Evolutionary conservation across 2,113 vertebrate species (phyloP).

Genomic region (Rhegmatorhina hoffmannsi): DNA sequence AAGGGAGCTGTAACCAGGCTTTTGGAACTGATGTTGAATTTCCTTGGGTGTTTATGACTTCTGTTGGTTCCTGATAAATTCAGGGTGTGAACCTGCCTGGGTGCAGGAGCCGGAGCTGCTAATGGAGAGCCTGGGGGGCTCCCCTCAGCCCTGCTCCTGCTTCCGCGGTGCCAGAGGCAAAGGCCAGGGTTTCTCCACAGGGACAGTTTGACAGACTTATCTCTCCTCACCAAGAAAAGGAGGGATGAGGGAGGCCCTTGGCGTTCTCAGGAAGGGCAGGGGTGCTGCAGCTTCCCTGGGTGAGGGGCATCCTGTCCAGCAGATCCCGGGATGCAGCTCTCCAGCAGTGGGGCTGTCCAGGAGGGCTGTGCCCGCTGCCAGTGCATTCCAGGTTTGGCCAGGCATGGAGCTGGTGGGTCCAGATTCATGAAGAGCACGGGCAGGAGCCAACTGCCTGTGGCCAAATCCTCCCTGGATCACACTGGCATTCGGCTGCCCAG

Average conservation of each 20-base stretch:
- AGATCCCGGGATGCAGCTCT: not conserved
- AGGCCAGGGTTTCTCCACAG: not conserved
- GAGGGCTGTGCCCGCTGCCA: not conserved
- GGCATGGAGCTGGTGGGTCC: rapidly evolving
- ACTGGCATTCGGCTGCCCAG: rapidly evolving
- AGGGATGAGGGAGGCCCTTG: not conserved
- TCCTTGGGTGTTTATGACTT: not conserved
- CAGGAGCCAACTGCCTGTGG: not conserved
- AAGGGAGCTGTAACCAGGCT: not conserved
- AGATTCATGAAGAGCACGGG: not conserved
- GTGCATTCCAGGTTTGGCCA: conserved; percentile 44
- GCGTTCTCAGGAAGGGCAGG: not conserved
- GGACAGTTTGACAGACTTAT: rapidly evolving
- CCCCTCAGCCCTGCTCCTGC: not conserved
- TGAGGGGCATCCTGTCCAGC: not conserved
- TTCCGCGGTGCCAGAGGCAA: rapidly evolving
- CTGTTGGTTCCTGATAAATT: not conserved
- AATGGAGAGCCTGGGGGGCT: not conserved
- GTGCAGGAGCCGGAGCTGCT: not conserved
- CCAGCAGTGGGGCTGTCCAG: not conserved
- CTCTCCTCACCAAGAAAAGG: not conserved
- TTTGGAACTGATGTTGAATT: not conserved
- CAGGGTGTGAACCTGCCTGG: not conserved
- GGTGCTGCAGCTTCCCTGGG: not conserved
- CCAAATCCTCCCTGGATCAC: rapidly evolving